A percentile compares a stretch with the other conserved stretches of the same genome.
phyloP scores from a whole-genome alignment of 92 coral and sea anemone genomes.

The Parazoanthus darwini region DNA sequence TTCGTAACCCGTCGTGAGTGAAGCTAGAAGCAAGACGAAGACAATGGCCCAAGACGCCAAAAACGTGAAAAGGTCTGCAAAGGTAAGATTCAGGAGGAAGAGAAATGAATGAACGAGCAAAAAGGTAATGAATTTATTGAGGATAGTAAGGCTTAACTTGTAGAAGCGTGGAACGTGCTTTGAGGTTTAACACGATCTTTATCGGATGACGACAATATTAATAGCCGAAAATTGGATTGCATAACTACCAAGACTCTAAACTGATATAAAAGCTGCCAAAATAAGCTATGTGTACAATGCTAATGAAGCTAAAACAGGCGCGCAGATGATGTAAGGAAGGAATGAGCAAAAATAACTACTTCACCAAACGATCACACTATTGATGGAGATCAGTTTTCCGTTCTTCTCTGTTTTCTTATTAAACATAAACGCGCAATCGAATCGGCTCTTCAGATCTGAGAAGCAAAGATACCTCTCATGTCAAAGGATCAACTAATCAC shows the following conservation, averaged over 20 bases:
- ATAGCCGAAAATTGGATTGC: neutral
- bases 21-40: neutral
- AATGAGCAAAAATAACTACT: too few relatives aligned
- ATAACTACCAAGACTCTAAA: neutral
- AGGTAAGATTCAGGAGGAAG: slow-evolving; percentile 28
- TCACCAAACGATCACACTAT: too few relatives aligned
- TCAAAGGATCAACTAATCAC: neutral
- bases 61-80: neutral
- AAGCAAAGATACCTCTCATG: neutral
- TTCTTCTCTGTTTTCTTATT: neutral
- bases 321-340: too few relatives aligned
- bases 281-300: neutral
- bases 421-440: slow-evolving; percentile 5
- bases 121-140: slow-evolving; percentile 31
- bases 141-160: slow-evolving; percentile 4
- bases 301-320: neutral
- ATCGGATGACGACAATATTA: neutral
- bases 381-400: neutral
- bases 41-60: neutral
- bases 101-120: slow-evolving; percentile 25
- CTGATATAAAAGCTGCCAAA: neutral
- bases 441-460: neutral
- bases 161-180: neutral
- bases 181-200: slow-evolving; percentile 31
- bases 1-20: neutral